Base-by-base conservation (phyloP, 2,797 vertebrate genomes). In the Cynodonichthys magdalenae region DNA sequence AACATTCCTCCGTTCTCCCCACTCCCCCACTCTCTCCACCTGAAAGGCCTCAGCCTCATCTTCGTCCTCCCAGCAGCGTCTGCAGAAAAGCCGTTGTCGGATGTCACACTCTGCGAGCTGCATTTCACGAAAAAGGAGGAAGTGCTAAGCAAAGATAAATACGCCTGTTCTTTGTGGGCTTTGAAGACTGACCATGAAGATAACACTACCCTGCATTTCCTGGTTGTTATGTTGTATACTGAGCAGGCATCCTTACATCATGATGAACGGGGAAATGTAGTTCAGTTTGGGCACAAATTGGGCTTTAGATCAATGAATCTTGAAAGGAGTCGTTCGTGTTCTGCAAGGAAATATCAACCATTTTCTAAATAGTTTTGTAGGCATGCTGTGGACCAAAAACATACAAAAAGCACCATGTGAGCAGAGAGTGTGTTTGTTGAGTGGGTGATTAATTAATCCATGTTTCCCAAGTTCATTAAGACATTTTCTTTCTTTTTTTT, bases 121-220 rank as follows among this genome's bases (percentile, higher is more conserved):
- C 59, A 2, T 36, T 49, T 82, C 65, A 67, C 82, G 84, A n/a
- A 77, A 79, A 85, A 80, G 70, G 67, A 81, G 80, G 79, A 89
- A 81, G 78, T 66, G 47, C 69, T 49, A 88, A 83, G 80, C 71
- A 80, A 82, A 84, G 59, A 85, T 72, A 81, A 75, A 76, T 61
- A 67, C 75, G 62, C 72, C 84, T 66, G 41, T 83, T 85, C 56
- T 84, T 76, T 75, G 85, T 79, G 89, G 84, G 84, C 82, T 90
- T 86, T 83, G 47, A 81, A 81, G 71, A 88, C 66, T 74, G 74
- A 80, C 73, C 72, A 80, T 69, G 65, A 69, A 77, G 75, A 82
- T 71, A 87, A 92, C 90, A 91, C 90, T 90, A 90, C 80, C 70
- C 75, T 82, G 71, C 81, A 79, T 86, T 85, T 88, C 79, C 88